A percentile compares a stretch with the other conserved stretches of the same genome.
phyloP scores from a whole-genome alignment of 2,888 invertebrate species.

The Neoitamus cyanurus region DNA sequence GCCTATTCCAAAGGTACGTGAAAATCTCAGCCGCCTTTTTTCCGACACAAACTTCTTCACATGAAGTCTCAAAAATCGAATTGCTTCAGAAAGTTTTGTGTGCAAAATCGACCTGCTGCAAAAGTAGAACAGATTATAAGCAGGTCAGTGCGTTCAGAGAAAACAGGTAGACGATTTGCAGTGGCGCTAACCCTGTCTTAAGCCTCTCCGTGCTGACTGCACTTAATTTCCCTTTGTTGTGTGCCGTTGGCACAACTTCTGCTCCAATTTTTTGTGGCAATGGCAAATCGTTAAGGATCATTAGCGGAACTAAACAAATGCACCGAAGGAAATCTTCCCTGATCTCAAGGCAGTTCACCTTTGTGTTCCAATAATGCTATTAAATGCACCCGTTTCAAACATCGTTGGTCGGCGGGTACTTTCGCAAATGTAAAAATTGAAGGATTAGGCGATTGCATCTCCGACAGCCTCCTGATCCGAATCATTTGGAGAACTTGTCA shows the following conservation, averaged over 20 bases:
- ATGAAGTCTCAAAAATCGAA: neutral
- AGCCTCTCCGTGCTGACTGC: neutral
- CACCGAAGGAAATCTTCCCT: neutral
- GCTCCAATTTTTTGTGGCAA: neutral
- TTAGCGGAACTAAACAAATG: slow-evolving; percentile 1
- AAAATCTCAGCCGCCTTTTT: neutral
- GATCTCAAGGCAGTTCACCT: neutral
- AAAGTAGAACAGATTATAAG: neutral
- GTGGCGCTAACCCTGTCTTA: slow-evolving; percentile 11
- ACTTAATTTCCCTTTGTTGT: slow-evolving; percentile 2
- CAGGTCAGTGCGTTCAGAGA: neutral
- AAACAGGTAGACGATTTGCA: neutral
- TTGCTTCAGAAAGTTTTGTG: neutral
- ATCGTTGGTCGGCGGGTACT: neutral
- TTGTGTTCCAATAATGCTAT: neutral
- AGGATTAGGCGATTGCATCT: slow-evolving; percentile 1
- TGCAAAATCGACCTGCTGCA: neutral
- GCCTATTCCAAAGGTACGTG: neutral
- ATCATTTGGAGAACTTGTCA: neutral
- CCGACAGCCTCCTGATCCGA: neutral
- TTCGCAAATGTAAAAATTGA: neutral
- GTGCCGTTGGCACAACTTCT: neutral
- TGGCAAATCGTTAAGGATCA: neutral
- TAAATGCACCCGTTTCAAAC: neutral
- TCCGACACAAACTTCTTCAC: neutral